These are phyloP conservation scores for Caenorhabditis becei DNA, from an alignment of 2,888 invertebrate genomes.

Conservation along the genomic window DNA sequence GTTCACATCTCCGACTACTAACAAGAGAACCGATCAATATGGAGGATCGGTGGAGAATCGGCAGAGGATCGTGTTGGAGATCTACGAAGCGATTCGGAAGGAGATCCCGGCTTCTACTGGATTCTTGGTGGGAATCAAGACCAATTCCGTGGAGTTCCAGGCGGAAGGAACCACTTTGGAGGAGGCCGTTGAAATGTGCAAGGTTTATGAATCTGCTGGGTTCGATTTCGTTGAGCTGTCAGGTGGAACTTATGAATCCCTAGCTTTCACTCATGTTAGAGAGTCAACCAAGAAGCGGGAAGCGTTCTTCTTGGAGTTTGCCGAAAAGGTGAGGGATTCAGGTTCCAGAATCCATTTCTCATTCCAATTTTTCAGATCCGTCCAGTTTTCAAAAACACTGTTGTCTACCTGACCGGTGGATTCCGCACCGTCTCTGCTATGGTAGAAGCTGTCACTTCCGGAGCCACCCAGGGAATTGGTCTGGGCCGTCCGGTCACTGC, in stretches of 20 bases:
- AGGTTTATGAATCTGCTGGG: slow-evolving; percentile 60
- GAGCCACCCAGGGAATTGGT: slow-evolving; percentile 70
- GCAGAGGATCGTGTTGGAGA: slow-evolving; percentile 64
- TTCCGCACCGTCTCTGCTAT: slow-evolving; percentile 70
- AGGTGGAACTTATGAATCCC: slow-evolving; percentile 65
- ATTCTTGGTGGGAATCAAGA: slow-evolving; percentile 73
- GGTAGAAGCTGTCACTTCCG: slow-evolving; percentile 63
- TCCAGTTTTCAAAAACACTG: slow-evolving; percentile 50
- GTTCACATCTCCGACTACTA: slow-evolving; percentile 71
- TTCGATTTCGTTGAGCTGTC: slow-evolving; percentile 76
- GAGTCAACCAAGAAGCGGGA: slow-evolving; percentile 67
- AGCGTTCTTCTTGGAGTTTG: slow-evolving; percentile 40
- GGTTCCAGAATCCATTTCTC: background rate
- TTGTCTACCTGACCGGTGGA: slow-evolving; percentile 71
- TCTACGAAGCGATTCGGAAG: slow-evolving; percentile 67
- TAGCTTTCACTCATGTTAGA: slow-evolving; percentile 10
- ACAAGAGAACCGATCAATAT: slow-evolving; percentile 68
- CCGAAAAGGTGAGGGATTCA: slow-evolving; percentile 13
- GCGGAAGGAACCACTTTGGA: slow-evolving; percentile 65
- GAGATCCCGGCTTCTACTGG: slow-evolving; percentile 64
- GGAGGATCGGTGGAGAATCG: slow-evolving; percentile 69
- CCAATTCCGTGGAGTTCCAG: slow-evolving; percentile 77
- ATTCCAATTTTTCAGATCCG: slow-evolving; percentile 30
- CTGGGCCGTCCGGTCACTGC: slow-evolving; percentile 68
- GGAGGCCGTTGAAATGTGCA: slow-evolving; percentile 62